These are phyloP conservation scores for Nasonia vitripennis DNA, from an alignment of 1,140 invertebrate species.

Conservation along the genomic window DNA sequence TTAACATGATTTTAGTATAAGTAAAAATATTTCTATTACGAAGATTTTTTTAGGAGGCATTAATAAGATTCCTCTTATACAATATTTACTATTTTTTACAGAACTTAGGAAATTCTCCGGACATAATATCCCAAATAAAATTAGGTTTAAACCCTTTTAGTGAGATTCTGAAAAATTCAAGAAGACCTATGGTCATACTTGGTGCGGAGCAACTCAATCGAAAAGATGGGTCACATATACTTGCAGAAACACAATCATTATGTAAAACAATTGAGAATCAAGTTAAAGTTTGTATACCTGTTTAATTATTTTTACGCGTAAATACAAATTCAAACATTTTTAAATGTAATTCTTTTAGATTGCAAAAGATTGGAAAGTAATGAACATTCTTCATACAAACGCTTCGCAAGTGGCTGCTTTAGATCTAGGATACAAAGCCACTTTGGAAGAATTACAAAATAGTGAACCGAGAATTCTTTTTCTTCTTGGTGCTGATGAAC, in stretches of 20 bases:
- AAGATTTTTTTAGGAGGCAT: no score
- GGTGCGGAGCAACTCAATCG: constrained; percentile 90
- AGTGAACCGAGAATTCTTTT: constrained; percentile 88
- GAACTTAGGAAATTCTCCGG: constrained; percentile 89
- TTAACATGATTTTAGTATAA: no score
- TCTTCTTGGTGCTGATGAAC: constrained; percentile 94
- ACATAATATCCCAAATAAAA: constrained; percentile 84
- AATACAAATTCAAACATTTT: constrained; percentile 60
- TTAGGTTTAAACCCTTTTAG: constrained; percentile 85
- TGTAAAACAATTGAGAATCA: constrained; percentile 76
- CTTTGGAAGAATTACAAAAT: constrained; percentile 82
- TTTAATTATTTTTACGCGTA: not conserved
- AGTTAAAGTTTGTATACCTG: constrained; percentile 63
- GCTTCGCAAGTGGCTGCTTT: constrained; percentile 96
- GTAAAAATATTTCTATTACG: no score
- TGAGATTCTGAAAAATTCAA: constrained; percentile 85
- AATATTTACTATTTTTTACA: constrained; percentile 68
- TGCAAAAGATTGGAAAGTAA: constrained; percentile 82
- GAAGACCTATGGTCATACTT: constrained; percentile 93
- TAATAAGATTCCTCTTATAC: constrained; percentile 12
- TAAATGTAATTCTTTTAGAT: constrained; percentile 61
- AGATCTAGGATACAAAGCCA: constrained; percentile 94
- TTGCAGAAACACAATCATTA: constrained; percentile 85
- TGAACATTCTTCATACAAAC: constrained; percentile 94
- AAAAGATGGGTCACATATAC: constrained; percentile 85